Base-by-base conservation (phyloP, 2,797 vertebrate species). In the Silurus aristotelis region DNA sequence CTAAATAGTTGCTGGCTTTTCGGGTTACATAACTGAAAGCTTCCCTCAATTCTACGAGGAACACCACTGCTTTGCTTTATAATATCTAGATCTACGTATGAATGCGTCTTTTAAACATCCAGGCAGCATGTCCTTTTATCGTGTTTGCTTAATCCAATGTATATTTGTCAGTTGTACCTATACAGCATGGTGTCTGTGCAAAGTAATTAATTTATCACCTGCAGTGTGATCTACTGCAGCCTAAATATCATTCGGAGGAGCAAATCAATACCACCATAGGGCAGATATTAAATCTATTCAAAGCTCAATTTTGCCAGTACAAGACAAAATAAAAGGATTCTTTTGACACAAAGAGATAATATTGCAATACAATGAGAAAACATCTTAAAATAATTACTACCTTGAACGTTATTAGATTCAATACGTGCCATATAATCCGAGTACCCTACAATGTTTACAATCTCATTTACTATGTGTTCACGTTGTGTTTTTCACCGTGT, bases 251-350 rank as follows among this genome's bases (percentile, higher is more conserved):
- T 27, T 60, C 60, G 75, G 73, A 13, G 48, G 55, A 77, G 75
- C 75, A 77, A 77, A 77, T 77, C 75, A 77, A 77, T 77, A 60
- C 55, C 56, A 60, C 75, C 27, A 60, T 38, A 43, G 75, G 75
- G 56, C 75, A 78, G 75, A 61, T 78, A 78, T 78, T 78, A 78
- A 78, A 78, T 61, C 56, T 43, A 13, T 6, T 38, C 56, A 13
- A 75, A 56, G n/a, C n/a, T 14, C 1, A 7, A 55, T n/a, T 73
- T 75, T 75, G 72, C 48, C 48, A 17, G 17, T 55, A 27, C 46
- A 27, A 75, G 14, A 55, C 14, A 56, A 27, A 55, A 77, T 22
- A 60, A 76, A 76, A 77, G 3, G 15, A 19, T 27, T 56, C 6
- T 72, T 46, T 48, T 48, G 4, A 38, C 38, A 38, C 38, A 4